Base-by-base conservation (phyloP, 2,113 vertebrate genomes). In the Amazona guildingii region DNA sequence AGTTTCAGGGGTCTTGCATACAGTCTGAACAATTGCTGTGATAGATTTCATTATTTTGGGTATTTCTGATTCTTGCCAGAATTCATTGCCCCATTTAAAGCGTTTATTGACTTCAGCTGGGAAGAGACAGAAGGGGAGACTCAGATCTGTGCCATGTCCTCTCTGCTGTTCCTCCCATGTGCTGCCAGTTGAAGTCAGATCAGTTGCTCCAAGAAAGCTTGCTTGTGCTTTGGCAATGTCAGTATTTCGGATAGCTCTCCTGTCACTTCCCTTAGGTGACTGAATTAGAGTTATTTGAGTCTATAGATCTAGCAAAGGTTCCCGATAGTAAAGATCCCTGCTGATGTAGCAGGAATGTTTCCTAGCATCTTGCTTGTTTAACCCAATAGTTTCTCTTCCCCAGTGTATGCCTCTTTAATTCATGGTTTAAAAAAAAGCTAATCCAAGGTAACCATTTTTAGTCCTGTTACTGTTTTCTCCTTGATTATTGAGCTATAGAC, bases 81-180 rank as follows among this genome's bases (percentile, higher is more conserved):
- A 37, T 64, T 87, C 4, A 10, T 52, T 93, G 54, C 13, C 16
- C 6, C 11, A 29, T 10, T 48, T 82, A 49, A 69, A 79, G 27
- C 12, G 39, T 90, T 88, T 66, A 10, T 49, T 64, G 16, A 43
- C 46, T 86, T 86, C 6, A 29, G 1, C 4, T 89, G 29, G 28
- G 18, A 75, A 23, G 64, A 39, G 21, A 13, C 15, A 28, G 43
- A n/a, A 80, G 4, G 0, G 3, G 9, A 3, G 0, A 11, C 43
- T 73, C 0, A 1, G 35, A 20, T 37, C n/a, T 61, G 9, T 73
- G 25, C 25, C 6, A 4, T 10, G 12, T 28, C 5, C 35, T 41
- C 17, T 46, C 83, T 76, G 66, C 39, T 35, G 5, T 48, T 90
- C 31, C 17, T 54, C 6, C 16, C 4, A 3, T 23, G 28, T 76